phyloP scores from a whole-genome alignment of 30 jellyfish, hydroid and myxozoan genomes.

The Aurelia coerulea region DNA sequence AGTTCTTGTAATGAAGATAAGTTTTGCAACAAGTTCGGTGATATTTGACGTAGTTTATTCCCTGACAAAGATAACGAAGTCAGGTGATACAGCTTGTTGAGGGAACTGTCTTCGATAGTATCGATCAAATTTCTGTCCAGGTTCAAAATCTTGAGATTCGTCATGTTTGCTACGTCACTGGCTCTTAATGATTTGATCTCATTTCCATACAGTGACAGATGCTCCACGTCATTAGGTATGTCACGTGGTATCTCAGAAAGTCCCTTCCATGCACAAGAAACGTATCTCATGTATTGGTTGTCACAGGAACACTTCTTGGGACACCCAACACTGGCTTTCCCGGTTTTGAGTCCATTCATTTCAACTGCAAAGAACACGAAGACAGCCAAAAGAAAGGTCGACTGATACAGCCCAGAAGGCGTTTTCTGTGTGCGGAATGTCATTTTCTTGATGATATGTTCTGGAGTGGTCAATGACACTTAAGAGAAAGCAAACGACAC shows the following conservation, averaged over 20 bases:
- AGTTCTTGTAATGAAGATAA: constrained; percentile 81
- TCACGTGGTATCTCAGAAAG: constrained; percentile 55
- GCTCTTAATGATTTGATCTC: constrained; percentile 40
- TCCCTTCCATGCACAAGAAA: constrained; percentile 75
- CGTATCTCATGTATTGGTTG: constrained; percentile 17
- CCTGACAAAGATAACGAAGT: constrained; percentile 82
- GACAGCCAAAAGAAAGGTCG: too few relatives aligned
- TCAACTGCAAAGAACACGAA: too few relatives aligned
- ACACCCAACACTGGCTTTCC: constrained; percentile 2
- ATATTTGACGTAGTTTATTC: constrained; percentile 58
- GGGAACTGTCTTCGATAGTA: constrained; percentile 75
- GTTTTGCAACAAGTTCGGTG: constrained; percentile 60
- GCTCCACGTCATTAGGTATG: constrained; percentile 75
- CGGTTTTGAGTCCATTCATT: too few relatives aligned
- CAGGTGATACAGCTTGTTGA: constrained; percentile 47
- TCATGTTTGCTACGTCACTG: constrained; percentile 57
- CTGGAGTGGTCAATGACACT: too few relatives aligned
- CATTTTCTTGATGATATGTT: too few relatives aligned
- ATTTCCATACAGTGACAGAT: constrained; percentile 77
- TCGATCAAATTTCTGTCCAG: constrained; percentile 67
- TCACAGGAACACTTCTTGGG: constrained; percentile 72
- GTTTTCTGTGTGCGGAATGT: too few relatives aligned
- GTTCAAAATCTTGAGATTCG: constrained; percentile 61
- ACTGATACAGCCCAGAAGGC: too few relatives aligned
- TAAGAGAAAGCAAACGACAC: too few relatives aligned